Percentiles rank a stretch among this genome's conserved stretches.
These are phyloP conservation scores for Orchesella flavescens DNA, from an alignment of 2,888 invertebrate species.

Conservation along the genomic window DNA sequence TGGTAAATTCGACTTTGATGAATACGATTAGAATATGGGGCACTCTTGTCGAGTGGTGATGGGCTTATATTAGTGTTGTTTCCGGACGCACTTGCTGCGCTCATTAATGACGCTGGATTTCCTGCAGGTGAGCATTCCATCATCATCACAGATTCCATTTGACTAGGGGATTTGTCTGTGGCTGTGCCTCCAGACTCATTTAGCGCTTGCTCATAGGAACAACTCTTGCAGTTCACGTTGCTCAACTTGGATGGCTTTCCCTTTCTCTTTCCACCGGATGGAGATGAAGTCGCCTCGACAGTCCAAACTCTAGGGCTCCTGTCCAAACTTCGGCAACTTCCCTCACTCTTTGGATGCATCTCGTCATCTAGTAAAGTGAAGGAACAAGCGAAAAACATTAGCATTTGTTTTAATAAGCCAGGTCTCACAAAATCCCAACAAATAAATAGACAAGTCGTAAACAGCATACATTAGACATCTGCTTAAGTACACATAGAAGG, in stretches of 20 bases:
- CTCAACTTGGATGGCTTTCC: slow-evolving; percentile 27
- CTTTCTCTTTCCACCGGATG: slow-evolving; percentile 30
- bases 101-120: slow-evolving; percentile 66
- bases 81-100: slow-evolving; percentile 56
- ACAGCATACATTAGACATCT: too few relatives aligned
- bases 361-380: slow-evolving; percentile 52
- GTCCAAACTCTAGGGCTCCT: slow-evolving; percentile 71
- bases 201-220: slow-evolving; percentile 56
- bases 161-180: slow-evolving; percentile 41
- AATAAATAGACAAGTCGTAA: too few relatives aligned
- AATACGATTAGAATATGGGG: slow-evolving; percentile 31
- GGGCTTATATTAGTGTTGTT: slow-evolving; percentile 37
- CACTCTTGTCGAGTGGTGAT: slow-evolving; percentile 24
- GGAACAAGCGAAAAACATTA: not conserved
- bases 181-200: slow-evolving; percentile 13
- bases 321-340: slow-evolving; percentile 52
- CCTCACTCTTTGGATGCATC: slow-evolving; percentile 32
- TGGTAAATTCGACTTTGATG: slow-evolving; percentile 53
- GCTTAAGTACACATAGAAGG: too few relatives aligned
- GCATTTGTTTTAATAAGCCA: not conserved
- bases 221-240: slow-evolving; percentile 38
- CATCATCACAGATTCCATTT: slow-evolving; percentile 60
- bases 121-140: slow-evolving; percentile 65
- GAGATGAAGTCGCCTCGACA: slow-evolving; percentile 64
- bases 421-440: too few relatives aligned